Base-by-base conservation (phyloP, 2,888 invertebrate species). In the Nematopogon swammerdamellus region DNA sequence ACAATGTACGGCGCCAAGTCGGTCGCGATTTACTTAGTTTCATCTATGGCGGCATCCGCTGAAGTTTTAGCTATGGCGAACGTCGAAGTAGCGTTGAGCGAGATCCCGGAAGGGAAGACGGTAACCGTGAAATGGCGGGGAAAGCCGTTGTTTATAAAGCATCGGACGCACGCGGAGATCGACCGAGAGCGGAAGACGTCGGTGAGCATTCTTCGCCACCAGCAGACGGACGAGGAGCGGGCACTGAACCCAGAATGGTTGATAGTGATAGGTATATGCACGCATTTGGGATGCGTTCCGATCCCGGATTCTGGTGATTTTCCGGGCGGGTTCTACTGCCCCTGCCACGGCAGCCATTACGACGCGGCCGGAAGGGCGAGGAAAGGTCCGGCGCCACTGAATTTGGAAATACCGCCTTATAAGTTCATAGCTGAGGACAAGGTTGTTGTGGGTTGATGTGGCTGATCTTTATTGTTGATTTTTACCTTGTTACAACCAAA, bases 341-440 rank as follows among this genome's bases (percentile, higher is more conserved):
- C 92, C 0, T 92, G 92, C 63, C 92, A 92, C 60, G 92, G 92
- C 2, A 89, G 90, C 50, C 91, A 92, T 65, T 92, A 85, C 62
- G 92, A 92, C 62, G 86, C 82, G 19, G 76, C 89, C 2, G 92
- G 91, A 3, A 79, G 92, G 55, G 80, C 85, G 51, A 81, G 91
- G 43, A 89, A 88, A 69, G 90, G 90, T 1, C 90, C 90, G 1
- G 90, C 90, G 2, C 88, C 90, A 1, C 65, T 72, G 1, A 91
- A 91, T 64, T 68, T 91, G 56, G 86, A 82, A 59, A 77, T 91
- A 20, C 90, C 91, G 1, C 69, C 75, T n/a, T 82, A 89, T 57
- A 67, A 63, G 55, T 85, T 83, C 58, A 1, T 75, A 14, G 79
- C 80, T 25, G 77, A 82, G 43, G 68, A 69, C 18, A 62, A 82